These are phyloP conservation scores for Battus philenor DNA, from an alignment of 1,140 invertebrate species.

Conservation along the genomic window DNA sequence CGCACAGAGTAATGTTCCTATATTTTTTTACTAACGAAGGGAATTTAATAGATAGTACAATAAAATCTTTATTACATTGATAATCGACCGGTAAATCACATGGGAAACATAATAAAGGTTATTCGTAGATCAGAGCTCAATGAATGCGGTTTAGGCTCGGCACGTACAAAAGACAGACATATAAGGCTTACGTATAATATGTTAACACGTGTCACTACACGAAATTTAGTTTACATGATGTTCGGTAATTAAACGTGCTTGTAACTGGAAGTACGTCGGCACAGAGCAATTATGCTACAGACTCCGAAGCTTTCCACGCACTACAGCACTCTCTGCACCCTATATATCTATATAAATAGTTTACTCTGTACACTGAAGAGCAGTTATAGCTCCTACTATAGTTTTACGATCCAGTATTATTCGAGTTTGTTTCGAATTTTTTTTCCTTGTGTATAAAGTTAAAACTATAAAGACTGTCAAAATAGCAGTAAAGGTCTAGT, in stretches of 20 bases:
- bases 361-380: constrained; percentile 15
- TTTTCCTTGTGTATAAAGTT: no score
- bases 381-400: constrained; percentile 5
- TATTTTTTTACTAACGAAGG: no score
- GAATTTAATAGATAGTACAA: no score
- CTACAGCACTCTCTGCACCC: not conserved
- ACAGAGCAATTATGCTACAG: constrained; percentile 28
- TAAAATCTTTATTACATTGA: no score
- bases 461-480: no score
- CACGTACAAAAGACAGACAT: not conserved
- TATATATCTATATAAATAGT: constrained; percentile 11
- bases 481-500: no score
- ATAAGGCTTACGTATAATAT: constrained; percentile 12
- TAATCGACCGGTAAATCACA: no score
- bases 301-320: constrained; percentile 18
- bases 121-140: not conserved
- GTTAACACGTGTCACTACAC: constrained; percentile 15
- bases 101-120: no score
- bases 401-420: not conserved
- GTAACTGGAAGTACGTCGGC: constrained; percentile 14
- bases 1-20: no score
- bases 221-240: constrained; percentile 16
- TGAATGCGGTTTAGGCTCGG: no score
- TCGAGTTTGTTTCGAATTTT: no score
- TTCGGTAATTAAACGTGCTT: constrained; percentile 17